Conservation (phyloP, 2,888 invertebrate genomes). For the Trimorus sp. region DNA sequence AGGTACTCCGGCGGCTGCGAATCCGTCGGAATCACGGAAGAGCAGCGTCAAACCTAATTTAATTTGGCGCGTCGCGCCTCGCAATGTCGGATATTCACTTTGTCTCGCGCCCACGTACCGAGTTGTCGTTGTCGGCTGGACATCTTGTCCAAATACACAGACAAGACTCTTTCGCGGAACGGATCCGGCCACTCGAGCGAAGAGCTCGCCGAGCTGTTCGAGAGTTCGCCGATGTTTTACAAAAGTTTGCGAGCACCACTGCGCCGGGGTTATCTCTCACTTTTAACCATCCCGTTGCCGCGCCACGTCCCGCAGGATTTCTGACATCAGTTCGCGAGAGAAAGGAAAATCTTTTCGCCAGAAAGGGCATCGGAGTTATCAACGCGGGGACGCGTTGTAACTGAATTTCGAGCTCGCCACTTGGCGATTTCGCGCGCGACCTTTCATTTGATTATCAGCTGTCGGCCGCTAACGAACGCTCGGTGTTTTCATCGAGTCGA, state of each 20-base stretch:
- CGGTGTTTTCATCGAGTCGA: neutral
- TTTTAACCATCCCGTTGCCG: conserved; percentile 12
- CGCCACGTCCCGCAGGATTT: conserved; percentile 25
- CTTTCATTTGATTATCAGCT: conserved; percentile 32
- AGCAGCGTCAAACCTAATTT: conserved; percentile 51
- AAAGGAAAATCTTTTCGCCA: conserved; percentile 24
- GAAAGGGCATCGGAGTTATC: conserved; percentile 44
- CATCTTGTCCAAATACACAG: conserved; percentile 37
- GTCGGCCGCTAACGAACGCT: conserved; percentile 20
- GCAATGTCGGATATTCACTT: conserved; percentile 55
- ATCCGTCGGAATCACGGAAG: conserved; percentile 29
- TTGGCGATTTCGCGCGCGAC: conserved; percentile 6
- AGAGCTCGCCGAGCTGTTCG: conserved; percentile 14
- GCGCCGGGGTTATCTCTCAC: conserved; percentile 41
- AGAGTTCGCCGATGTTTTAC: conserved; percentile 53
- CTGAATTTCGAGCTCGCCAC: conserved; percentile 35
- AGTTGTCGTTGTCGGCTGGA: conserved; percentile 47
- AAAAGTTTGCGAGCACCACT: conserved; percentile 54
- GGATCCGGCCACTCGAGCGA: conserved; percentile 31
- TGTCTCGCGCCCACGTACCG: conserved; percentile 41
- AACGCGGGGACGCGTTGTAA: conserved; percentile 40
- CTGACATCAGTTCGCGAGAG: conserved; percentile 26
- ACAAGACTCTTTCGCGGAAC: conserved; percentile 11
- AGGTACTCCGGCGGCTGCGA: neutral
- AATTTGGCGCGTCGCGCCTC: conserved; percentile 40